Evolutionary conservation across 2,888 invertebrate genomes (phyloP), one percentile per base, ranked within the genome.

Genomic region (Antitype chi): DNA sequence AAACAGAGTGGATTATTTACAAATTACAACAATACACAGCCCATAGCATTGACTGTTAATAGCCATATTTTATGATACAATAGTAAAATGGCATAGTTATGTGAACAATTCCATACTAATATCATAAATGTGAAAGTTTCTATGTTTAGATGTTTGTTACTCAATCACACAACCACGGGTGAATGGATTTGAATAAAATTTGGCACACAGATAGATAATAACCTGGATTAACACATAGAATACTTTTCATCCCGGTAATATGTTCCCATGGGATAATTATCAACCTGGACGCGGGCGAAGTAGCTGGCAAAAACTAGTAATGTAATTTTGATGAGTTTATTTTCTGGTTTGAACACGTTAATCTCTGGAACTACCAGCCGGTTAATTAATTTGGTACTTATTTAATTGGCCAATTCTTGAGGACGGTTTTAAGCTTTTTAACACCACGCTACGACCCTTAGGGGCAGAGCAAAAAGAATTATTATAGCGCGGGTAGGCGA

Each of bases 1-100:
- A 23, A 47, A 49, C 6, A 53, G n/a, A 20, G 2, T 55, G 0
- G 1, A 32, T 32, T 80, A 72, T 72, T 57, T 72, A 23, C 63
- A 23, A 47, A 57, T 64, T 32, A 28, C 25, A 57, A 32, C 3
- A 32, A 0, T 32, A 20, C 2, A 43, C 17, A 28, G 5, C 0
- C 64, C 20, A 2, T 67, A 28, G 13, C 20, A 55, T 43, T 80
- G 28, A 32, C 4, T 66, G 60, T 23, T 20, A 28, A 52, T 25
- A 64, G 23, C 38, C 57, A 49, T 59, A 57, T 47, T 72, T 73
- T 73, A 81, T 28, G 57, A 83, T 23, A 70, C 66, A 72, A 59
- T 68, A 32, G 28, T 63, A 23, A 55, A 68, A 62, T 57, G n/a
- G 28, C 66, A 25, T 28, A 55, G n/a, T 0, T 81, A 69, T 20